These are phyloP conservation scores for Anser brachyrhynchus DNA, from an alignment of 2,113 vertebrate species.

Conservation along the genomic window DNA sequence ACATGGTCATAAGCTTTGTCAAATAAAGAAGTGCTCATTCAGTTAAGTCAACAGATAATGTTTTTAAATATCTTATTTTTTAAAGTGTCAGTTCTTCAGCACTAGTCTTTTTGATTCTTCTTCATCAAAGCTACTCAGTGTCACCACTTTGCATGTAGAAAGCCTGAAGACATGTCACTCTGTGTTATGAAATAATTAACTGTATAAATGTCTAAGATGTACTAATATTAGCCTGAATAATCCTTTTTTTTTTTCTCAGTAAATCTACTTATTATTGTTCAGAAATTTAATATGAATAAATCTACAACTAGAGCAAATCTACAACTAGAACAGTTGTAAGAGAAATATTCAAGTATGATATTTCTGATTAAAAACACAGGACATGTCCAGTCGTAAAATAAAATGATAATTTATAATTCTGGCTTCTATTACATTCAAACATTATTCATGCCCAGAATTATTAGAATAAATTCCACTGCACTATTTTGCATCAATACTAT, in stretches of 20 bases:
- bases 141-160: background rate
- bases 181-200: background rate
- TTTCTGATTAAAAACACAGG: conserved; percentile 26
- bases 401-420: conserved; percentile 38
- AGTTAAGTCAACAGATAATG: background rate
- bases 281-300: background rate
- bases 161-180: background rate
- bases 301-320: background rate
- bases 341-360: background rate
- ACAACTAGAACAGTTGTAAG: background rate
- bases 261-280: background rate
- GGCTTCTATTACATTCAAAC: conserved; percentile 32
- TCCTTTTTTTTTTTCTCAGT: background rate
- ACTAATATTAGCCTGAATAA: background rate
- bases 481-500: conserved; percentile 57
- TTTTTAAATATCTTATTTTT: background rate
- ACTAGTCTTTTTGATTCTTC: background rate
- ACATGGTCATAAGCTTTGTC: background rate
- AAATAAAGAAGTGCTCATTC: background rate
- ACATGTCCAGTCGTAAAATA: conserved; percentile 15
- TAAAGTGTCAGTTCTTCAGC: background rate
- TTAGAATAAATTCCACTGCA: conserved; percentile 47
- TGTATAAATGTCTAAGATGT: background rate
- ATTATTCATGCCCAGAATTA: conserved; percentile 54
- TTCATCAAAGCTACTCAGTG: background rate